Evolutionary conservation across 2,797 vertebrate genomes (phyloP).

Genomic region (Gymnoscopelus microlampas): DNA sequence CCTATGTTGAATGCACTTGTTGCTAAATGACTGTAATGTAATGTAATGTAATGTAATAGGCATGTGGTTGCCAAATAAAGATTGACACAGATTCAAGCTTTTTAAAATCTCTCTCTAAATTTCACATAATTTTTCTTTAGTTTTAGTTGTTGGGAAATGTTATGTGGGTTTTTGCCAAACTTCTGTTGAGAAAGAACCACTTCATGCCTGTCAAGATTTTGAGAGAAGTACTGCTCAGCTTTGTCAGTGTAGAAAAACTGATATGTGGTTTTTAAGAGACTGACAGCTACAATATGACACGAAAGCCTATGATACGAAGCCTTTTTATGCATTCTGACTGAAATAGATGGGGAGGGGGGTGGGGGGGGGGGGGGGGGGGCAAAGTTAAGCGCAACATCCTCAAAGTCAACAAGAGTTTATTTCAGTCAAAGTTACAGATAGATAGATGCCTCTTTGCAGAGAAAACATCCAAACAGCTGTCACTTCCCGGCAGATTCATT

Average conservation of each 20-base stretch:
- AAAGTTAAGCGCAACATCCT: constrained; percentile 48
- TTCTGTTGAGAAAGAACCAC: constrained; percentile 32
- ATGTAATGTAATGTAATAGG: too few species aligned
- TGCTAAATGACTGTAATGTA: too few species aligned
- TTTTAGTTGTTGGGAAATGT: constrained; percentile 27
- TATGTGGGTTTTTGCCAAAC: constrained; percentile 36
- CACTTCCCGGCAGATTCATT: constrained; percentile 80
- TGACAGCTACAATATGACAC: neutral
- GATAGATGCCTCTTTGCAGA: constrained; percentile 61
- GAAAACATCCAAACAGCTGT: constrained; percentile 82
- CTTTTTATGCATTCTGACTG: constrained; percentile 1
- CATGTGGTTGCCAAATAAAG: too few species aligned
- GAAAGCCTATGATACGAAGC: neutral
- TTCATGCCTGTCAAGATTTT: constrained; percentile 23
- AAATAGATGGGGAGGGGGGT: neutral
- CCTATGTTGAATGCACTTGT: too few species aligned
- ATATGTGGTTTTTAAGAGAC: neutral
- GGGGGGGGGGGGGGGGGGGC: neutral
- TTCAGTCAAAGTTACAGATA: constrained; percentile 69
- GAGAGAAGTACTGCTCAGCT: neutral
- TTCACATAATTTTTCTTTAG: neutral
- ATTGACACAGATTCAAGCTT: constrained; percentile 65
- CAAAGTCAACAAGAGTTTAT: constrained; percentile 63
- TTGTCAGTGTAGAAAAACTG: constrained; percentile 10
- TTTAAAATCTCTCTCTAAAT: neutral